phyloP scores from a whole-genome alignment of 1,140 invertebrate species.

The Rhyacophila brunnea region DNA sequence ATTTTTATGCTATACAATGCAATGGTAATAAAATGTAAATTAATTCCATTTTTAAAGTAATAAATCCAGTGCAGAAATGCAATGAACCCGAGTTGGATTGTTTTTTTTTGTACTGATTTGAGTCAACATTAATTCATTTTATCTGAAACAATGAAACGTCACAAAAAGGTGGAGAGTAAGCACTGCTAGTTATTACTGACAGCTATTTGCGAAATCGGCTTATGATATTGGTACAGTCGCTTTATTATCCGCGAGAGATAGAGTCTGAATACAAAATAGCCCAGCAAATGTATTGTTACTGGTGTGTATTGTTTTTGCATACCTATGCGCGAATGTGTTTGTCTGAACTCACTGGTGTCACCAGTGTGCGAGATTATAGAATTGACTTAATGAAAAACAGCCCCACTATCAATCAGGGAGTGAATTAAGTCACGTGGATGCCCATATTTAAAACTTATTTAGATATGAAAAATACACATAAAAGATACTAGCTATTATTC shows the following conservation, averaged over 20 bases:
- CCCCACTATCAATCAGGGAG: no score
- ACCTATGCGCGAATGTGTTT: constrained; percentile 24
- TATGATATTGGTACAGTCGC: constrained; percentile 20
- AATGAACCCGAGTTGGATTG: no score
- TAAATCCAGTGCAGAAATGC: no score
- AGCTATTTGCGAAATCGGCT: constrained; percentile 17
- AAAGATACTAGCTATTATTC: no score
- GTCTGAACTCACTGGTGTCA: constrained; percentile 27
- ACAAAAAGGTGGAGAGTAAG: not conserved
- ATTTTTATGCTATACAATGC: no score
- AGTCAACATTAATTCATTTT: no score
- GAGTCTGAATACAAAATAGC: constrained; percentile 20
- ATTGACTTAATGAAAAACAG: not conserved
- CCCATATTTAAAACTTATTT: no score
- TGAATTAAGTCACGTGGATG: no score
- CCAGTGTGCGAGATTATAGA: constrained; percentile 19
- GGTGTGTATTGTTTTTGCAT: constrained; percentile 23
- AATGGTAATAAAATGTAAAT: no score
- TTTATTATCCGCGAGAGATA: constrained; percentile 24
- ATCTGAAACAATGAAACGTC: not conserved
- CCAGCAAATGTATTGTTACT: constrained; percentile 9
- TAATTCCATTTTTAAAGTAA: no score
- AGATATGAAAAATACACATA: no score
- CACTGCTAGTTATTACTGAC: not conserved
- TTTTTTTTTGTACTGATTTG: no score